Evolutionary conservation across 2,888 invertebrate genomes (phyloP).

Genomic region (Noctua fimbriata): DNA sequence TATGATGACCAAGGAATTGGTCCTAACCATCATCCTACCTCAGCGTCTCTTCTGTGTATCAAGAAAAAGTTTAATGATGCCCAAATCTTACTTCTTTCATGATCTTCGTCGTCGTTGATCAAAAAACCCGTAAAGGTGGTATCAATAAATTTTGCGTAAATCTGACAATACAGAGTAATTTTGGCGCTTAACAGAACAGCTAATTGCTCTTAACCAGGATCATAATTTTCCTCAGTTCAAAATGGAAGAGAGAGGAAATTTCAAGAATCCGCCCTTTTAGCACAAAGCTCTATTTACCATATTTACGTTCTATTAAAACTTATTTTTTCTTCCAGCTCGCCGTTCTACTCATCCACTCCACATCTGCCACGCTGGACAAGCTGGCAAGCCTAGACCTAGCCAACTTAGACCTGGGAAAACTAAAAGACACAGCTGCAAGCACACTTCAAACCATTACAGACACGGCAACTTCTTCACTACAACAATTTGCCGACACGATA

Average conservation of each 20-base stretch:
- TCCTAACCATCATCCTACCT: neutral
- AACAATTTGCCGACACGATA: slow-evolving; percentile 73
- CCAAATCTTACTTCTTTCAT: neutral
- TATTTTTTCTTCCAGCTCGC: slow-evolving; percentile 74
- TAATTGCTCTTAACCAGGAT: neutral
- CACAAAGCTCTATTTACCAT: no score
- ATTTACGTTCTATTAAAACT: neutral
- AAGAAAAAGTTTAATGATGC: neutral
- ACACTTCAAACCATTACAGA: slow-evolving; percentile 69
- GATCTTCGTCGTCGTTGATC: neutral
- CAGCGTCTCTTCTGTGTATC: no score
- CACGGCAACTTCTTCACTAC: slow-evolving; percentile 70
- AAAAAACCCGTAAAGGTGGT: neutral
- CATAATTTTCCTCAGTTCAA: neutral
- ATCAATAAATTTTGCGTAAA: neutral
- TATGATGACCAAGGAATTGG: neutral
- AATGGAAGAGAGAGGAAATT: neutral
- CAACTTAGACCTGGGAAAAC: slow-evolving; percentile 73
- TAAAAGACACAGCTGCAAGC: slow-evolving; percentile 77
- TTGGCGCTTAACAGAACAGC: neutral
- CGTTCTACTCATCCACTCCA: slow-evolving; percentile 69
- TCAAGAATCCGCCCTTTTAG: neutral
- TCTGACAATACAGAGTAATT: no score
- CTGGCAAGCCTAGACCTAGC: slow-evolving; percentile 75
- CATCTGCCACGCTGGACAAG: slow-evolving; percentile 74